Evolutionary conservation across 1,140 invertebrate genomes (phyloP).

Genomic region (Aphidius gifuensis): DNA sequence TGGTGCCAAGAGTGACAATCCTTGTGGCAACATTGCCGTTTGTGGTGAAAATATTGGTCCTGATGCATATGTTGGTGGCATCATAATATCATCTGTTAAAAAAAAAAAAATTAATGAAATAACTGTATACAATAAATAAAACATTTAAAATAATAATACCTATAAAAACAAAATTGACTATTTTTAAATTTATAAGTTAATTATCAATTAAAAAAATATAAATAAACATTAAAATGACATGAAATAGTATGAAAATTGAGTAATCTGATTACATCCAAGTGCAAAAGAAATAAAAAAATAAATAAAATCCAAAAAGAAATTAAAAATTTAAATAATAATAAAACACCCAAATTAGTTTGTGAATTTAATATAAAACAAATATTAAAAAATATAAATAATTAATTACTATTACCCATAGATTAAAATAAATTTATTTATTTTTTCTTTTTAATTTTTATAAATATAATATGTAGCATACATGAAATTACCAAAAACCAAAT

Average conservation of each 20-base stretch:
- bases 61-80: slow-evolving; percentile 45
- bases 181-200: not conserved
- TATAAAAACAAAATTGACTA: not conserved
- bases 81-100: slow-evolving; percentile 57
- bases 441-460: no score
- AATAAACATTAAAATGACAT: not conserved
- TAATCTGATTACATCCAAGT: no score
- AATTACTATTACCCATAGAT: slow-evolving; percentile 1
- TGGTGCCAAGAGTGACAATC: slow-evolving; percentile 58
- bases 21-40: slow-evolving; percentile 43
- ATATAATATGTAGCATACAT: slow-evolving; percentile 26
- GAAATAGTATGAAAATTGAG: not conserved
- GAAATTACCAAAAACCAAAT: slow-evolving; percentile 40
- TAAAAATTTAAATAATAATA: not conserved
- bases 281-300: not conserved
- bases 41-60: slow-evolving; percentile 51
- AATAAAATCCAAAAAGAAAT: not conserved
- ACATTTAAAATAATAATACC: not conserved
- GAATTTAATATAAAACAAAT: slow-evolving; percentile 1
- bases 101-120: slow-evolving; percentile 15
- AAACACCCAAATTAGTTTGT: slow-evolving; percentile 8
- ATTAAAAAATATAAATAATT: no score
- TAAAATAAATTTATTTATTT: slow-evolving; percentile 5
- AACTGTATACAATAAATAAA: not conserved
- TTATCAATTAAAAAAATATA: not conserved